phyloP scores from a whole-genome alignment of 1,140 invertebrate species.

The Vanessa atalanta region DNA sequence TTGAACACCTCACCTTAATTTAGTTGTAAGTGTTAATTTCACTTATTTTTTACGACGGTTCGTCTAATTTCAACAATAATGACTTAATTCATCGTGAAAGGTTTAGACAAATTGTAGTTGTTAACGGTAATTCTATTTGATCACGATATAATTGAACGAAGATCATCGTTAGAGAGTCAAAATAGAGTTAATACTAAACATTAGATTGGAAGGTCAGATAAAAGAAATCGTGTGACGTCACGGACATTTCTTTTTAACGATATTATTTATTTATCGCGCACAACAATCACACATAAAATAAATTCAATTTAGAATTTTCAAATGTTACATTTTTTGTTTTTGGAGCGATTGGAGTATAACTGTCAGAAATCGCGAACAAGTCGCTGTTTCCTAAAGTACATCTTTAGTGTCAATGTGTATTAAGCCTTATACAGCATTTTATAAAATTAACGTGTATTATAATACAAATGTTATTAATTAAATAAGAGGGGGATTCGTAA shows the following conservation, averaged over 20 bases:
- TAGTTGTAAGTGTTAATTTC: not conserved
- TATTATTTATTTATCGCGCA: not conserved
- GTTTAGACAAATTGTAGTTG: conserved; percentile 19
- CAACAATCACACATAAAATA: not conserved
- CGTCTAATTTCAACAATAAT: conserved; percentile 7
- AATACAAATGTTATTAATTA: no score
- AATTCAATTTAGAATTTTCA: not conserved
- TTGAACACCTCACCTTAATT: not conserved
- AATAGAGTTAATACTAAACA: conserved; percentile 16
- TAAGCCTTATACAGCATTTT: no score
- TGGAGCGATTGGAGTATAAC: no score
- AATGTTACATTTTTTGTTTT: no score
- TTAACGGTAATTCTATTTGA: conserved; percentile 18
- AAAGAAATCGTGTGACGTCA: conserved; percentile 1
- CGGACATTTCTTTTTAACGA: not conserved
- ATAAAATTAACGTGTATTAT: no score
- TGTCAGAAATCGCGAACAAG: no score
- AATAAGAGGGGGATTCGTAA: no score
- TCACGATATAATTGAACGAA: conserved; percentile 19
- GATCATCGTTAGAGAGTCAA: conserved; percentile 4
- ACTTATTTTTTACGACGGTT: not conserved
- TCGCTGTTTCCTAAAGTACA: no score
- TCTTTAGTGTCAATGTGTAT: no score
- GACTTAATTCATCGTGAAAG: conserved; percentile 20
- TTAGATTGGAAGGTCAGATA: conserved; percentile 8